Percentiles rank a stretch among this genome's conserved stretches.
Conservation (phyloP, 2,888 invertebrate species). For the Euclidia mi region DNA sequence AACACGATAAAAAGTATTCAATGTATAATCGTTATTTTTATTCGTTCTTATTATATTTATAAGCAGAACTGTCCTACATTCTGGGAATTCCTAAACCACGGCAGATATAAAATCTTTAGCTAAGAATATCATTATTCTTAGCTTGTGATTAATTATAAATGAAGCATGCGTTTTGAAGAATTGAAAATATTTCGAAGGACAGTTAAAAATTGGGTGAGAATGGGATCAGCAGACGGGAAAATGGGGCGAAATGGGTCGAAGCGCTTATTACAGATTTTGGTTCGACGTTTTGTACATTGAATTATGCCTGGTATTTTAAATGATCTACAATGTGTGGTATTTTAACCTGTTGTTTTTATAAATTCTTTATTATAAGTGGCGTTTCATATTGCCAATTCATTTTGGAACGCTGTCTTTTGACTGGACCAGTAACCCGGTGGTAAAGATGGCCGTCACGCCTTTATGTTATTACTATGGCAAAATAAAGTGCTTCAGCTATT, state of each 20-base stretch:
- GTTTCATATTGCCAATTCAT: too few species aligned
- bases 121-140: conserved; percentile 30
- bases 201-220: conserved; percentile 32
- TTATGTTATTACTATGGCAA: too few species aligned
- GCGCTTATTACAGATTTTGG: too few species aligned
- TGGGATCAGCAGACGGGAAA: conserved; percentile 21
- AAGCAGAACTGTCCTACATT: conserved; percentile 47
- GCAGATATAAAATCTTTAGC: conserved; percentile 38
- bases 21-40: conserved; percentile 36
- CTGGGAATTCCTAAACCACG: conserved; percentile 34
- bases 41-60: conserved; percentile 48
- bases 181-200: conserved; percentile 20
- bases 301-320: too few species aligned
- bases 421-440: too few species aligned
- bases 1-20: conserved; percentile 24
- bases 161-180: conserved; percentile 8
- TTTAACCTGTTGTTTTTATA: too few species aligned
- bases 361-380: too few species aligned
- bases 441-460: too few species aligned
- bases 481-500: too few species aligned
- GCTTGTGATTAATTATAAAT: conserved; percentile 34
- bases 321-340: too few species aligned
- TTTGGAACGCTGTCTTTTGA: too few species aligned
- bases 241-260: conserved; percentile 17
- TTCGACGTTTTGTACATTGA: too few species aligned